Percentiles rank a stretch among this genome's conserved stretches.
Evolutionary conservation across 2,888 invertebrate genomes (phyloP).

Genomic region (Mimas tiliae): DNA sequence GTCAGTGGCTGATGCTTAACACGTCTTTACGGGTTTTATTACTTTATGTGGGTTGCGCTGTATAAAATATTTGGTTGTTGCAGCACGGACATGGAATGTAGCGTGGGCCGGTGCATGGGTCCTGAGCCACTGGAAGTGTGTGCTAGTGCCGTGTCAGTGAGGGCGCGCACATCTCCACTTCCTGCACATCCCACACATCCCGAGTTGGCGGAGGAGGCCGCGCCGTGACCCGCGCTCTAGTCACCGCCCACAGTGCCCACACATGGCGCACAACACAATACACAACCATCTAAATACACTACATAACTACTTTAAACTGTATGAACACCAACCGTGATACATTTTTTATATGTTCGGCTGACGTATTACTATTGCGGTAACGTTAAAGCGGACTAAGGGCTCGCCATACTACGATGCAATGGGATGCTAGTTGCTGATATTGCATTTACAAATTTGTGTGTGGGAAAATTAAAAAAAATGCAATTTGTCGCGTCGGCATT

Average conservation of each 20-base stretch:
- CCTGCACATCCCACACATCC: constrained; percentile 38
- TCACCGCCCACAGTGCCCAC: constrained; percentile 3
- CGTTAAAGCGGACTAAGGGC: too few species aligned
- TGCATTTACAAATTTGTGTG: too few species aligned
- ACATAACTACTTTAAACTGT: not conserved
- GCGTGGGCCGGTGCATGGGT: constrained; percentile 69
- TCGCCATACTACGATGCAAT: too few species aligned
- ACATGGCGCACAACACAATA: not conserved
- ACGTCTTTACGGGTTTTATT: too few species aligned
- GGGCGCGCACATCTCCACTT: constrained; percentile 37
- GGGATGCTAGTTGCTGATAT: too few species aligned
- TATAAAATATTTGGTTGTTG: constrained; percentile 31
- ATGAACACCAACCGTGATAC: too few species aligned
- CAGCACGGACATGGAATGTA: constrained; percentile 81
- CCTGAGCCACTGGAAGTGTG: constrained; percentile 66
- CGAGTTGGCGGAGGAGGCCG: constrained; percentile 75
- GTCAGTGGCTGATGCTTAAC: too few species aligned
- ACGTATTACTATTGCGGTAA: too few species aligned
- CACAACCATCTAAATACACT: not conserved
- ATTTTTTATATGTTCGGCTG: too few species aligned
- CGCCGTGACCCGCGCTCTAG: constrained; percentile 64
- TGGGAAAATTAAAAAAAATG: too few species aligned
- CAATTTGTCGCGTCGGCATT: too few species aligned
- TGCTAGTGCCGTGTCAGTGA: constrained; percentile 52
- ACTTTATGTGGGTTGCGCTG: not conserved